Percentiles rank a stretch among this genome's conserved stretches.
These are phyloP conservation scores for Electrophaes corylata DNA, from an alignment of 2,888 invertebrate species.

Conservation along the genomic window DNA sequence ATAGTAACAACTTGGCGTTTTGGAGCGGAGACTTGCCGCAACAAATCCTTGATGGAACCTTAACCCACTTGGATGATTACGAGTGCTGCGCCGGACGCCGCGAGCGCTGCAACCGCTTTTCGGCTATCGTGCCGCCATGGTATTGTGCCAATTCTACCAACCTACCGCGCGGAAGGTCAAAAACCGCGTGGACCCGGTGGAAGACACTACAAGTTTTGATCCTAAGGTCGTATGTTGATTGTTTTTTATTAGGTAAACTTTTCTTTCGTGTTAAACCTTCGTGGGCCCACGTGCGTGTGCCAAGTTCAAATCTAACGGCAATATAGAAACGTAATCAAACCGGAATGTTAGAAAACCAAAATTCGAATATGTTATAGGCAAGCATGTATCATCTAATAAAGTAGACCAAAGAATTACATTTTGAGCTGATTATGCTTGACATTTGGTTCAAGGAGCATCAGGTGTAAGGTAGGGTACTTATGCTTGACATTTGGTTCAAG, in stretches of 20 bases:
- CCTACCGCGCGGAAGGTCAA: constrained; percentile 6
- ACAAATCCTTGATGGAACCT: constrained; percentile 84
- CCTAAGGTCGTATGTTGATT: not conserved
- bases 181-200: not conserved
- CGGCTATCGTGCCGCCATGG: constrained; percentile 48
- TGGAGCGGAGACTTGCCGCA: constrained; percentile 84
- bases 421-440: not conserved
- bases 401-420: not conserved
- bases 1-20: constrained; percentile 78
- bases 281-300: not conserved
- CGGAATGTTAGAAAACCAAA: not conserved
- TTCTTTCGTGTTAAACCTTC: not conserved
- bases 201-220: not conserved
- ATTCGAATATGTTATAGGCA: not conserved
- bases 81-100: constrained; percentile 58
- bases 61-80: constrained; percentile 84
- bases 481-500: constrained; percentile 14
- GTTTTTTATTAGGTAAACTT: not conserved
- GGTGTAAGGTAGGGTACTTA: constrained; percentile 44
- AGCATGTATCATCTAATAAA: too few relatives aligned
- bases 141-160: constrained; percentile 29
- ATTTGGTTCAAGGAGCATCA: constrained; percentile 44
- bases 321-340: not conserved
- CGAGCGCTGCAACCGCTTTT: constrained; percentile 66
- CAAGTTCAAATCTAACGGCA: not conserved